phyloP scores from a whole-genome alignment of 2,888 invertebrate genomes.

The Patella ulyssiponensis region DNA sequence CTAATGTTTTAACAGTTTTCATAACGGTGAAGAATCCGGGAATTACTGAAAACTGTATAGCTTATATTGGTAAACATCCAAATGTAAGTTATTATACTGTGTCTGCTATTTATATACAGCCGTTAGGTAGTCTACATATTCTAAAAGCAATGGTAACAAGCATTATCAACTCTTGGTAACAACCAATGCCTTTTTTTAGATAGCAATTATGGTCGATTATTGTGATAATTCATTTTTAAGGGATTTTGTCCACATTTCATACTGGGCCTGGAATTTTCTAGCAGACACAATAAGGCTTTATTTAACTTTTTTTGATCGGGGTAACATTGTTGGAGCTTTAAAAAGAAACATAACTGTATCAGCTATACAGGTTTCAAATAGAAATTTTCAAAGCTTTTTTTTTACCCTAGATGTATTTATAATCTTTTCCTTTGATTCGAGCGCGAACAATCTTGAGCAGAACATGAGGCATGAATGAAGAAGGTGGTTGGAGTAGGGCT shows the following conservation, averaged over 20 bases:
- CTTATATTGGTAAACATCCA: slow-evolving; percentile 44
- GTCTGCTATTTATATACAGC: not conserved
- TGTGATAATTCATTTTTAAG: not conserved
- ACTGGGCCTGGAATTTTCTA: not conserved
- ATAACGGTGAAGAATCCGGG: slow-evolving; percentile 49
- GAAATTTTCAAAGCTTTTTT: too few species aligned
- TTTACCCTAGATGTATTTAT: too few species aligned
- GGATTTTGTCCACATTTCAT: too few species aligned
- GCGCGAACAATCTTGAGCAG: too few species aligned
- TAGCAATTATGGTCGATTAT: not conserved
- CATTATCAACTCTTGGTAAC: not conserved
- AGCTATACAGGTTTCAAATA: too few species aligned
- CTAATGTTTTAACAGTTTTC: slow-evolving; percentile 56
- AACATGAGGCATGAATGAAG: too few species aligned
- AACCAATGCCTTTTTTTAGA: not conserved
- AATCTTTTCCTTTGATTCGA: too few species aligned
- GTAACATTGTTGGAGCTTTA: too few species aligned
- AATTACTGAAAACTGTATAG: slow-evolving; percentile 39
- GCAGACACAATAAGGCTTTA: too few species aligned
- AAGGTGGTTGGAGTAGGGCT: too few species aligned
- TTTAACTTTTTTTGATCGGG: too few species aligned
- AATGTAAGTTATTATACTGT: slow-evolving; percentile 39
- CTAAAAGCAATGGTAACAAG: not conserved
- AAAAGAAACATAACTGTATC: too few species aligned
- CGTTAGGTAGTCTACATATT: not conserved